Evolutionary conservation across 2,113 vertebrate genomes (phyloP).

Genomic region (Rhynchomys soricoides): DNA sequence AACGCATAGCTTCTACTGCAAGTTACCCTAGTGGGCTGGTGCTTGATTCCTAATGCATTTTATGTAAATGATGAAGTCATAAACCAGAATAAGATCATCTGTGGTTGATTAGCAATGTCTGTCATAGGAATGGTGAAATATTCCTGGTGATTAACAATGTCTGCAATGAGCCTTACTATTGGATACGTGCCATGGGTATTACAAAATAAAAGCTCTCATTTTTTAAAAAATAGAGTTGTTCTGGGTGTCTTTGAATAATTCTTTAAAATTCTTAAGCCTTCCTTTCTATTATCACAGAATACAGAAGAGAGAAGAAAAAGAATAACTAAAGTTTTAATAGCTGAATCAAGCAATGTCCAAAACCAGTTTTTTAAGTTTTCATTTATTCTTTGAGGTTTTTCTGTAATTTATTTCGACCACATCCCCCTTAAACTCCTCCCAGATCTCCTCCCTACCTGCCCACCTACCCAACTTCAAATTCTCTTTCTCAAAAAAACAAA

Average conservation of each 20-base stretch:
- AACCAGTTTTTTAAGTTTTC: background rate
- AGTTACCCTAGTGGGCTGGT: background rate
- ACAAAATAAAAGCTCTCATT: constrained; percentile 30
- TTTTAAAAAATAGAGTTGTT: background rate
- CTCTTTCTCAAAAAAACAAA: background rate
- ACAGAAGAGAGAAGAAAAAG: background rate
- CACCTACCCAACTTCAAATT: background rate
- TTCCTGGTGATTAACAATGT: background rate
- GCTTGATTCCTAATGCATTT: background rate
- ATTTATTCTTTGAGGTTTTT: background rate
- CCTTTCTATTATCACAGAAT: background rate
- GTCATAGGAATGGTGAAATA: background rate
- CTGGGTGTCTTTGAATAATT: background rate
- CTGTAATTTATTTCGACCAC: background rate
- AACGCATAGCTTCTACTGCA: background rate
- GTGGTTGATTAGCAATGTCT: constrained; percentile 38
- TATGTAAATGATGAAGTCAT: background rate
- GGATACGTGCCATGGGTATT: background rate
- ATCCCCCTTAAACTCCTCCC: background rate
- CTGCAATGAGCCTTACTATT: background rate
- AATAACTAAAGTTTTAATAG: background rate
- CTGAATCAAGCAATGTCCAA: background rate
- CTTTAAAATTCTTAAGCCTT: background rate
- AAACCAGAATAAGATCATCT: background rate
- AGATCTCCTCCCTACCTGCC: background rate